Conservation (phyloP, 2,113 vertebrate species). For the Rhinolophus sinicus region DNA sequence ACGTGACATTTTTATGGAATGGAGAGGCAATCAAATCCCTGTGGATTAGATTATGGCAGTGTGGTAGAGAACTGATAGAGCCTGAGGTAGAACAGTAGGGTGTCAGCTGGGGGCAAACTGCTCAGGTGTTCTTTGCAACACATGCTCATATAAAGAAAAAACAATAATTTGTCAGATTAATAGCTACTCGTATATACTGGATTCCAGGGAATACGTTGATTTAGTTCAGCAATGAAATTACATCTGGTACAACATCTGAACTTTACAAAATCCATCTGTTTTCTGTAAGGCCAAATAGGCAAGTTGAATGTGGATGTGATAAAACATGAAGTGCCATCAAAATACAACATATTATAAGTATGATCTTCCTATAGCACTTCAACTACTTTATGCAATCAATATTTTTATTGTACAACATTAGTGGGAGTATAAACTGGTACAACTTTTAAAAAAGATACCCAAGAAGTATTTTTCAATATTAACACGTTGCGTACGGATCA, state of each 20-base stretch:
- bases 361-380: background rate
- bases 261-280: background rate
- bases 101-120: background rate
- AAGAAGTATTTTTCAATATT: background rate
- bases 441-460: background rate
- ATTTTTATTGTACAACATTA: background rate
- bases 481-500: no score
- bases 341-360: background rate
- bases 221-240: background rate
- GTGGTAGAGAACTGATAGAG: background rate
- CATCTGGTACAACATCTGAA: background rate
- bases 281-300: background rate
- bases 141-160: background rate
- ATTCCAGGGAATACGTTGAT: background rate
- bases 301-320: background rate
- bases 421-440: background rate
- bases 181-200: background rate
- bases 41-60: background rate
- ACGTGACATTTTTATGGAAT: background rate
- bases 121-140: background rate
- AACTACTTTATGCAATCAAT: background rate
- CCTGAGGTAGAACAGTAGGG: background rate
- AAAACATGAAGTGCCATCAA: background rate
- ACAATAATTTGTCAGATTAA: background rate
- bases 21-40: background rate